Conservation (phyloP, 2,797 vertebrate genomes). For the Danio aesculapii region DNA sequence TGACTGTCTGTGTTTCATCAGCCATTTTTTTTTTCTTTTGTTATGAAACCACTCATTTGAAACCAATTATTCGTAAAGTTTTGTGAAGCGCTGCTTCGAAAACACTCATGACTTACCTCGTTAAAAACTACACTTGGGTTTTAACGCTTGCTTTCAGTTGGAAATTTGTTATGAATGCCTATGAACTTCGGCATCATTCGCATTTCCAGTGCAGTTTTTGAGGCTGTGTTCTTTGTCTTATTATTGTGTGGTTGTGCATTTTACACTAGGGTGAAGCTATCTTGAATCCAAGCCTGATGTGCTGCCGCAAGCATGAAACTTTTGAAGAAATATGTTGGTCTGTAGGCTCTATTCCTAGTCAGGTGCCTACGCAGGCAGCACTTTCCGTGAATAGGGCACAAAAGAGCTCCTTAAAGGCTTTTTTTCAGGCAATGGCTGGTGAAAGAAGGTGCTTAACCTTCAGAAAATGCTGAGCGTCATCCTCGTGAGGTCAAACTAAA, state of each 20-base stretch:
- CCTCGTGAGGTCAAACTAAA: slow-evolving; percentile 31
- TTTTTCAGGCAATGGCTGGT: neutral
- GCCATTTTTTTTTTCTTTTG: too few species aligned
- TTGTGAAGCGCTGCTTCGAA: too few species aligned
- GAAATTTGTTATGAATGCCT: too few species aligned
- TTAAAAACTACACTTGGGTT: too few species aligned
- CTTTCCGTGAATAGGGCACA: neutral
- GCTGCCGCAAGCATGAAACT: slow-evolving; percentile 12
- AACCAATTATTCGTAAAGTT: too few species aligned
- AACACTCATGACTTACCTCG: too few species aligned
- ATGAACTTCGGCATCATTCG: neutral
- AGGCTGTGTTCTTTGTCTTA: neutral
- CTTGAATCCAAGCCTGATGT: neutral
- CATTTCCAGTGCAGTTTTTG: neutral
- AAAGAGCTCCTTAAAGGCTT: neutral
- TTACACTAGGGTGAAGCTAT: neutral
- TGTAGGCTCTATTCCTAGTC: slow-evolving; percentile 12
- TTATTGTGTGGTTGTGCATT: neutral
- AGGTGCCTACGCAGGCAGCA: slow-evolving; percentile 12
- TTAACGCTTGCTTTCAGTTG: too few species aligned
- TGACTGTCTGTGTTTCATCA: too few species aligned
- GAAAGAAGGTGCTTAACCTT: neutral
- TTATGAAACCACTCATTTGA: too few species aligned
- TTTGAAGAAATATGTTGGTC: slow-evolving; percentile 2
- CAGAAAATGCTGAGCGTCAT: slow-evolving; percentile 20